A percentile compares a stretch with the other conserved stretches of the same genome.
Conservation (phyloP, 1,140 invertebrate genomes). For the Cotesia typhae region DNA sequence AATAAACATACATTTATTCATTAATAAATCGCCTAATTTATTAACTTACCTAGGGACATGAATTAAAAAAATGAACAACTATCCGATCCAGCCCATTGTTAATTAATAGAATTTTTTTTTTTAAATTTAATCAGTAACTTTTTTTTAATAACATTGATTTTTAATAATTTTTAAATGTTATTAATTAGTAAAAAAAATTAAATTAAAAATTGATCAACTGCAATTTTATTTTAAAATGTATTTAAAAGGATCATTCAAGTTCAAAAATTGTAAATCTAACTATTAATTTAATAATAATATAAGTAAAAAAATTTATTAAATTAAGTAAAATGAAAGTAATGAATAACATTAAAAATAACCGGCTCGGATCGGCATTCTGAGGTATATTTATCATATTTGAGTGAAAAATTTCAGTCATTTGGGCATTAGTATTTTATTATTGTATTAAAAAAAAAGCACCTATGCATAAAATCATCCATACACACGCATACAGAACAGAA, state of each 20-base stretch:
- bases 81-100: too few species aligned
- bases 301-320: neutral
- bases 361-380: constrained; percentile 30
- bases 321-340: constrained; percentile 8
- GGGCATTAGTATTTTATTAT: neutral
- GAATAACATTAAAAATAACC: constrained; percentile 9
- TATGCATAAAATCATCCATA: constrained; percentile 19
- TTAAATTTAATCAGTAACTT: too few species aligned
- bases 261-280: neutral
- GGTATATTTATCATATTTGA: constrained; percentile 36
- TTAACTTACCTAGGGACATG: too few species aligned
- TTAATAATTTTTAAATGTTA: too few species aligned
- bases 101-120: too few species aligned
- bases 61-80: too few species aligned
- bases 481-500: constrained; percentile 12
- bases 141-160: too few species aligned
- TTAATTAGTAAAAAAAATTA: too few species aligned
- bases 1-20: too few species aligned
- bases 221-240: too few species aligned
- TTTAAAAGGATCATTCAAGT: neutral
- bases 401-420: constrained; percentile 39
- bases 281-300: neutral
- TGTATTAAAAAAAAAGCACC: constrained; percentile 28
- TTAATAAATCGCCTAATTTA: too few species aligned
- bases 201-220: too few species aligned